Conservation (phyloP, 2,797 vertebrate genomes). For the Pelobates cultripes region DNA sequence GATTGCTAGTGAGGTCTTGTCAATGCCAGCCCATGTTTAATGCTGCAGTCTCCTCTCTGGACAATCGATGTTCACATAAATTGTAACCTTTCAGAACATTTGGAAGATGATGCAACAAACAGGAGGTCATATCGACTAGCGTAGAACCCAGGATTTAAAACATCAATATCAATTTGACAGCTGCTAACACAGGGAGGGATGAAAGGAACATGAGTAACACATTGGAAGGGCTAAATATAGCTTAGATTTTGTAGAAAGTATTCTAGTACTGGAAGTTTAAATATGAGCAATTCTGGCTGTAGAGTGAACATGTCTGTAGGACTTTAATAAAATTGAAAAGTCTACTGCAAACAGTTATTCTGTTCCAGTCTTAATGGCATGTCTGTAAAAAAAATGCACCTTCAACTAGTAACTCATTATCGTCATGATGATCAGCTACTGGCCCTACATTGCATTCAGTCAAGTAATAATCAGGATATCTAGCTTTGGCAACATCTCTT, state of each 20-base stretch:
- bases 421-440: too few species aligned
- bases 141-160: background rate
- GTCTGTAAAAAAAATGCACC: too few species aligned
- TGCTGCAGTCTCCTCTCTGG: slow-evolving; percentile 1
- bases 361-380: too few species aligned
- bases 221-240: background rate
- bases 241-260: background rate
- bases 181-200: background rate
- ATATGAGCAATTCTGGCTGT: too few species aligned
- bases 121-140: slow-evolving; percentile 15
- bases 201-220: background rate
- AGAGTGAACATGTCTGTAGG: too few species aligned
- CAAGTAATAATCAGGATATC: too few species aligned
- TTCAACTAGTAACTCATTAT: too few species aligned
- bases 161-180: background rate
- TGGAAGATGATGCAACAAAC: slow-evolving; percentile 6
- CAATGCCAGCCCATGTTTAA: slow-evolving; percentile 12
- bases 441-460: too few species aligned
- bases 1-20: slow-evolving; percentile 22
- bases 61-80: slow-evolving; percentile 11
- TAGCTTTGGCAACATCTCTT: too few species aligned
- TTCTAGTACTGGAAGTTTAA: too few species aligned
- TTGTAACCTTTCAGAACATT: background rate
- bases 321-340: too few species aligned
- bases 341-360: too few species aligned